Base-by-base conservation (phyloP, 2,797 vertebrate genomes). In the Cynodonichthys magdalenae region DNA sequence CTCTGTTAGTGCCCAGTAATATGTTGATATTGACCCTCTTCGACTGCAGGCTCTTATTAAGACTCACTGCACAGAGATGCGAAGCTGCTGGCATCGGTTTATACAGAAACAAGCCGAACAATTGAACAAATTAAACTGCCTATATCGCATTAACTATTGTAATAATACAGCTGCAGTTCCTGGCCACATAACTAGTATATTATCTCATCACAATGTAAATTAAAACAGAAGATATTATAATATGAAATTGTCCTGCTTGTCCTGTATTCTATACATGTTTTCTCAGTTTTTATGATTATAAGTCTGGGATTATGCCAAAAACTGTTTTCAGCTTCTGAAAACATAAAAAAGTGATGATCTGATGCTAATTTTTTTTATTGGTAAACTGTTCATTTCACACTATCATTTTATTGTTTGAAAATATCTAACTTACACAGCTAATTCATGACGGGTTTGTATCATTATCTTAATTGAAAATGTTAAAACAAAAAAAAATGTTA, bases 11-110 rank as follows among this genome's bases (percentile, higher is more conserved):
- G 77, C 82, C 81, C 83, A 78, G 85, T 90, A 92, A 93, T 91
- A 91, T 89, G 90, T 87, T 91, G 87, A 88, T 92, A 91, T 90
- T 91, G 92, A 92, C 87, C 89, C 80, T 89, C 55, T 73, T 76
- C 54, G 77, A 89, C 85, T 86, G 82, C 79, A 82, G 80, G 59
- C 79, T 70, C 78, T 80, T 66, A 75, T 59, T 77, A 80, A 62
- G 66, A 77, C 69, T 67, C 74, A 46, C 71, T 69, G 68, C 65
- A 65, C 63, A 39, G 64, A 66, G 66, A 73, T 54, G 46, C 4
- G 10, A 55, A 52, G 70, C 60, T 72, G 15, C 62, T 63, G 78
- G 78, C 78, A 70, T 69, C 60, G 34, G 64, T 77, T 84, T 67
- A 76, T 78, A 65, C 64, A 78, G 52, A 75, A 54, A 79, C 77